A percentile compares a stretch with the other conserved stretches of the same genome.
Conservation (phyloP, 2,888 invertebrate genomes). For the Conus canariensis region DNA sequence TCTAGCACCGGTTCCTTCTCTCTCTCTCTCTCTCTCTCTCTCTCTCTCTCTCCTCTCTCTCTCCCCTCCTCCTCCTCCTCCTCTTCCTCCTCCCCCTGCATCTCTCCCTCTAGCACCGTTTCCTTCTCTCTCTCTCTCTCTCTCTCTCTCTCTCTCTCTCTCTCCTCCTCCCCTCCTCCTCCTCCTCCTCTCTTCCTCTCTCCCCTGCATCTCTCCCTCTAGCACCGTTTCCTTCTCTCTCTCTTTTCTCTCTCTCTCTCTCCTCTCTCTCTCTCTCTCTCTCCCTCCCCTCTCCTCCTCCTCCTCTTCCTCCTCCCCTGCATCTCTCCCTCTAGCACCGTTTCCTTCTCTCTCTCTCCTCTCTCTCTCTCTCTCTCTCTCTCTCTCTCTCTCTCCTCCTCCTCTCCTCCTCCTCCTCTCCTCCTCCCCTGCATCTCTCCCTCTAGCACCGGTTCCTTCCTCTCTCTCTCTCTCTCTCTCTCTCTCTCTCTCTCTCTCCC, state of each 20-base stretch:
- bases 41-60: neutral
- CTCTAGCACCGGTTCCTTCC: neutral
- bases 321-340: slow-evolving; percentile 22
- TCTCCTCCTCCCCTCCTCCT: neutral
- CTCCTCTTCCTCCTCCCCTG: too few species aligned
- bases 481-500: slow-evolving; percentile 9
- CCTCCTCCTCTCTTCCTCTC: too few species aligned
- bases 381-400: neutral
- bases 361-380: too few species aligned
- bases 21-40: neutral
- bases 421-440: neutral
- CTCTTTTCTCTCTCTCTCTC: slow-evolving; percentile 20
- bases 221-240: slow-evolving; percentile 1
- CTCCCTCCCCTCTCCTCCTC: neutral
- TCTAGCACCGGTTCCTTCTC: slow-evolving; percentile 7
- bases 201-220: neutral
- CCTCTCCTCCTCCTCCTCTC: neutral
- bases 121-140: neutral
- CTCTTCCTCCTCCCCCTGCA: neutral
- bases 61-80: neutral
- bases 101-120: neutral
- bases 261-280: neutral
- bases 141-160: slow-evolving; percentile 7
- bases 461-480: neutral
- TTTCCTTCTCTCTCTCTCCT: neutral